Conservation (phyloP, 2,888 invertebrate species). For the Hypomecis punctinalis region DNA sequence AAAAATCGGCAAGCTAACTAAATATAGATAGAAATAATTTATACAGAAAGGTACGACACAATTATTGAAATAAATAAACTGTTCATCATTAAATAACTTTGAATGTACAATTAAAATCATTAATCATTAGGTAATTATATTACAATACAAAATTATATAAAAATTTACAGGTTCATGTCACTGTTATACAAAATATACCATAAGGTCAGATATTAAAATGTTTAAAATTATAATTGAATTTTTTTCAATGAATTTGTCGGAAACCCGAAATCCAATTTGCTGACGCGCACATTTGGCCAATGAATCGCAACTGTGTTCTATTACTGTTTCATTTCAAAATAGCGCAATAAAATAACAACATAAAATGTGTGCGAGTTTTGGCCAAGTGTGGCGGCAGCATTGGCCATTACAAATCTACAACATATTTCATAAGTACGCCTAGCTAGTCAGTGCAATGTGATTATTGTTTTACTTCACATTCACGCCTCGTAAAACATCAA, state of each 20-base stretch:
- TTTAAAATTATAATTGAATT: too few relatives aligned
- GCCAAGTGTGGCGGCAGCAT: too few relatives aligned
- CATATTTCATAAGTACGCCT: constrained; percentile 27
- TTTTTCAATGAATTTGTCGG: too few relatives aligned
- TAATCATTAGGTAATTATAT: constrained; percentile 21
- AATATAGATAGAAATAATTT: constrained; percentile 56
- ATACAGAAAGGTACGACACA: constrained; percentile 64
- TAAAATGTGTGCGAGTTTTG: too few relatives aligned
- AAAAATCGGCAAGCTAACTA: constrained; percentile 70
- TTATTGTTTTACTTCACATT: constrained; percentile 22
- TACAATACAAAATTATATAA: constrained; percentile 27
- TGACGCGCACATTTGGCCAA: too few relatives aligned
- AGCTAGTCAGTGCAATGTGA: constrained; percentile 38
- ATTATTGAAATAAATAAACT: constrained; percentile 68
- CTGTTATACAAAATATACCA: constrained; percentile 46
- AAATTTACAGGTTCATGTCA: constrained; percentile 48
- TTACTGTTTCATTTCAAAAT: not conserved
- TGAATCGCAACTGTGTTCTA: too few relatives aligned
- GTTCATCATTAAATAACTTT: constrained; percentile 61
- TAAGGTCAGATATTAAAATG: too few relatives aligned
- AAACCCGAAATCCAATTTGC: too few relatives aligned
- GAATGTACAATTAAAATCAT: constrained; percentile 61
- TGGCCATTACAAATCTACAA: not conserved
- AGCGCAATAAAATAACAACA: not conserved
- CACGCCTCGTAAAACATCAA: constrained; percentile 13